Evolutionary conservation across 64 coral and sea anemone genomes (phyloP).

Genomic region (Acropora tenuis): DNA sequence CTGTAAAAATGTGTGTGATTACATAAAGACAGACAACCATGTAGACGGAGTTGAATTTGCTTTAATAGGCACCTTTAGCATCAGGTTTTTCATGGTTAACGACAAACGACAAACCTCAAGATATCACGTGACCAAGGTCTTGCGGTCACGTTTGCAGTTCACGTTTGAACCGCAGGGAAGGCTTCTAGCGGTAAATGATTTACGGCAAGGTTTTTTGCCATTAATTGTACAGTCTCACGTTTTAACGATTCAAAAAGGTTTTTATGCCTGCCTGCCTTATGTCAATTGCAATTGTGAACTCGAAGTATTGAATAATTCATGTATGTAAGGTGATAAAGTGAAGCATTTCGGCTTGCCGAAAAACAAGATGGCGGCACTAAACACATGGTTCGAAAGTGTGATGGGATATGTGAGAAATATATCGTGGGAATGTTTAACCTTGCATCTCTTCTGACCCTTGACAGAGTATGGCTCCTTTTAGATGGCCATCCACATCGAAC

Average conservation of each 20-base stretch:
- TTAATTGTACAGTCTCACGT: constrained; percentile 50
- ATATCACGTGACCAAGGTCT: constrained; percentile 49
- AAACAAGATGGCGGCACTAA: constrained; percentile 45
- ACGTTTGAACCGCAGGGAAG: constrained; percentile 33
- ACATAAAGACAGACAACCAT: too few species aligned
- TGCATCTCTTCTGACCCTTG: background rate
- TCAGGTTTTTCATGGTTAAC: constrained; percentile 35
- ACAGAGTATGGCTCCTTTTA: background rate
- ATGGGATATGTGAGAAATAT: background rate
- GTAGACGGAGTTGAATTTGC: too few species aligned
- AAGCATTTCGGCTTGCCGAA: constrained; percentile 38
- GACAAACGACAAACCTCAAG: constrained; percentile 15
- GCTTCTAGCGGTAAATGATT: constrained; percentile 34
- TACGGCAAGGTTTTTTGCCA: constrained; percentile 60
- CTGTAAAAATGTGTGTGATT: too few species aligned
- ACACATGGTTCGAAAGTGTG: constrained; percentile 13
- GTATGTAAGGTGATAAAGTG: constrained; percentile 11
- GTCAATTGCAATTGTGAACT: constrained; percentile 48
- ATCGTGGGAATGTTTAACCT: background rate
- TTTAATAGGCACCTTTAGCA: constrained; percentile 55
- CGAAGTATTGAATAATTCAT: constrained; percentile 2
- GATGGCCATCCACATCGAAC: background rate
- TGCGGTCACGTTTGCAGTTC: constrained; percentile 29
- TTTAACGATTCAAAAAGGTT: constrained; percentile 26
- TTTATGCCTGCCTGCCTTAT: constrained; percentile 2